A percentile compares a stretch with the other conserved stretches of the same genome.
phyloP scores from a whole-genome alignment of 2,113 vertebrate species.

The Anas platyrhynchos region DNA sequence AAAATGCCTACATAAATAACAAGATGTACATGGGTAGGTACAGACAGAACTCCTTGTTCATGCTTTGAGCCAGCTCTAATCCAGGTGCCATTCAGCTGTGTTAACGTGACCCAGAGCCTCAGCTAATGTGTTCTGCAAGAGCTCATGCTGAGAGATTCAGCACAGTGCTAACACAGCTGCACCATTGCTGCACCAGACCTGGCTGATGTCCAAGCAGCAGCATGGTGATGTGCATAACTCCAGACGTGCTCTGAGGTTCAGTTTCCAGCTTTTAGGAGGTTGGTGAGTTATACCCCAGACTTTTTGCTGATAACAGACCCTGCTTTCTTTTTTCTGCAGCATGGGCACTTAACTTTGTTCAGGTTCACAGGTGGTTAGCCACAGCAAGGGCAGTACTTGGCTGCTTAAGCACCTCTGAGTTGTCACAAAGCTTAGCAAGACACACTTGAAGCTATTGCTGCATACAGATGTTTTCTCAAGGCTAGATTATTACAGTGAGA shows the following conservation, averaged over 20 bases:
- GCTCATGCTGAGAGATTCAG: neutral
- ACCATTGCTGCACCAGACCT: neutral
- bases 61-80: neutral
- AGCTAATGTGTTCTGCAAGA: neutral
- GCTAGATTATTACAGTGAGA: neutral
- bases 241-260: neutral
- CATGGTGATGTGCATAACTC: neutral
- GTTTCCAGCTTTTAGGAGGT: neutral
- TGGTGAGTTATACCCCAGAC: neutral
- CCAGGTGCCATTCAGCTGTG: neutral
- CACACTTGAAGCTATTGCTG: neutral
- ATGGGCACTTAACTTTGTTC: neutral
- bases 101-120: neutral
- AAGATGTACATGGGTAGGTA: neutral
- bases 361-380: neutral
- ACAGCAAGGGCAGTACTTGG: accelerated
- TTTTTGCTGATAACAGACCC: neutral
- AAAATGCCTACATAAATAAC: neutral
- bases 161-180: neutral
- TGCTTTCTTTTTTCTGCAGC: neutral
- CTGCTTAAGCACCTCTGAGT: neutral
- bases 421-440: neutral
- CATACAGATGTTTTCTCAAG: neutral
- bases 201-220: neutral
- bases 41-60: neutral